Conservation (phyloP, 2,888 invertebrate species). For the Mongoloraphidia duomilia region DNA sequence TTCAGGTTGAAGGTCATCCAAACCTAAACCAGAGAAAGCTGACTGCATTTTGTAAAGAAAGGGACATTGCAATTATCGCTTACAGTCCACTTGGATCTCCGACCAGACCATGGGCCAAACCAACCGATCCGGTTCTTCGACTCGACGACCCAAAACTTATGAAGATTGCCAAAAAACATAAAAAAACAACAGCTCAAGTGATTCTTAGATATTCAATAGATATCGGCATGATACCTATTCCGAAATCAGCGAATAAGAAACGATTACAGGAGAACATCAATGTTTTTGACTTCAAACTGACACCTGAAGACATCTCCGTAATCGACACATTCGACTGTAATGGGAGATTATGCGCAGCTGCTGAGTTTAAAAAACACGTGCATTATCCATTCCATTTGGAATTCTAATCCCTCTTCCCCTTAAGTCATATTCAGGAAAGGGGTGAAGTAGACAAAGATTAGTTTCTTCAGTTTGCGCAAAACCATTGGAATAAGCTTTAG, state of each 20-base stretch:
- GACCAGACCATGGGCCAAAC: conserved; percentile 54
- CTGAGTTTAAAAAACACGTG: conserved; percentile 4
- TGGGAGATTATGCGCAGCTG: conserved; percentile 6
- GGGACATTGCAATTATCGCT: conserved; percentile 52
- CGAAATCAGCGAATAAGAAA: conserved; percentile 38
- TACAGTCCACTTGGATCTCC: conserved; percentile 70
- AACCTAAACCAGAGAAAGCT: conserved; percentile 51
- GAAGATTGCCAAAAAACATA: conserved; percentile 46
- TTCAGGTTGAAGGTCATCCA: conserved; percentile 51
- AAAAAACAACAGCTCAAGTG: conserved; percentile 54
- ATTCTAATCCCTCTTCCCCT: not conserved
- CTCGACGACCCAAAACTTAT: conserved; percentile 45
- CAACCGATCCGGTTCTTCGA: conserved; percentile 40
- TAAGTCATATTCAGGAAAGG: no score
- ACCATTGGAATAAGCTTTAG: no score
- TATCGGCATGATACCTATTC: conserved; percentile 37
- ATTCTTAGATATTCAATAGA: conserved; percentile 45
- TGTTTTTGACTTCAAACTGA: conserved; percentile 40
- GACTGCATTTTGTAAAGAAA: conserved; percentile 46
- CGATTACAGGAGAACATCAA: conserved; percentile 39
- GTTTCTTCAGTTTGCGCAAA: no score
- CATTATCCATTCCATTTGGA: conserved; percentile 10
- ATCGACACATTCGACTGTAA: conserved; percentile 33
- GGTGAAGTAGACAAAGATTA: no score
- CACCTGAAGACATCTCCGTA: conserved; percentile 32